Conservation (phyloP, 1,140 invertebrate genomes). For the Trichonephila clavata region DNA sequence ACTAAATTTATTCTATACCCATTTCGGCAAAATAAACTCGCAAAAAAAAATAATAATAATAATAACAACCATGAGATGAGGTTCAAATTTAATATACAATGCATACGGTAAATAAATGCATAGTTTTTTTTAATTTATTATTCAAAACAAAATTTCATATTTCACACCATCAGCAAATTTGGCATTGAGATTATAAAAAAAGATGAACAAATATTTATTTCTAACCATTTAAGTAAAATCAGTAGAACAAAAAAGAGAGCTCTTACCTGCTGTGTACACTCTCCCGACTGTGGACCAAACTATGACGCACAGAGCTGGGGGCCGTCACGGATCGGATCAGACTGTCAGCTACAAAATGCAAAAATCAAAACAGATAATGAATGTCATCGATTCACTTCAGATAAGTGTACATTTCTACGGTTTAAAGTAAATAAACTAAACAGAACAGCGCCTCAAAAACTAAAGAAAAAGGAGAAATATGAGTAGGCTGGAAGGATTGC, state of each 20-base stretch:
- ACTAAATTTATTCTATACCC: too few species aligned
- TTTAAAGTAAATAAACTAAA: constrained; percentile 11
- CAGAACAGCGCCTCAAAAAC: background rate
- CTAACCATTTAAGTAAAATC: too few species aligned
- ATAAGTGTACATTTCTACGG: background rate
- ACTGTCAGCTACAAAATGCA: constrained; percentile 50
- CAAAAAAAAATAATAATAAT: too few species aligned
- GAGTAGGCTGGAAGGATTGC: background rate
- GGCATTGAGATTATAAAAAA: too few species aligned
- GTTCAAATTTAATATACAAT: too few species aligned
- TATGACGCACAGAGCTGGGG: constrained; percentile 52
- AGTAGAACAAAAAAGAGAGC: background rate
- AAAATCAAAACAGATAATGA: background rate
- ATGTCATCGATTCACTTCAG: background rate
- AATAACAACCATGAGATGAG: too few species aligned
- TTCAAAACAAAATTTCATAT: too few species aligned
- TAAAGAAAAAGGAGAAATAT: background rate
- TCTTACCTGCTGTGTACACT: background rate
- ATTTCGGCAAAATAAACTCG: too few species aligned
- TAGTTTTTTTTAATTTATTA: too few species aligned
- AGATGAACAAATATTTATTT: too few species aligned
- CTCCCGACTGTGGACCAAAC: constrained; percentile 53
- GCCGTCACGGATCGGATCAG: constrained; percentile 53
- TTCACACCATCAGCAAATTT: too few species aligned
- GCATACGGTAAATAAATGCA: too few species aligned